phyloP scores from a whole-genome alignment of 2,113 vertebrate genomes.

The Acanthochromis polyacanthus region DNA sequence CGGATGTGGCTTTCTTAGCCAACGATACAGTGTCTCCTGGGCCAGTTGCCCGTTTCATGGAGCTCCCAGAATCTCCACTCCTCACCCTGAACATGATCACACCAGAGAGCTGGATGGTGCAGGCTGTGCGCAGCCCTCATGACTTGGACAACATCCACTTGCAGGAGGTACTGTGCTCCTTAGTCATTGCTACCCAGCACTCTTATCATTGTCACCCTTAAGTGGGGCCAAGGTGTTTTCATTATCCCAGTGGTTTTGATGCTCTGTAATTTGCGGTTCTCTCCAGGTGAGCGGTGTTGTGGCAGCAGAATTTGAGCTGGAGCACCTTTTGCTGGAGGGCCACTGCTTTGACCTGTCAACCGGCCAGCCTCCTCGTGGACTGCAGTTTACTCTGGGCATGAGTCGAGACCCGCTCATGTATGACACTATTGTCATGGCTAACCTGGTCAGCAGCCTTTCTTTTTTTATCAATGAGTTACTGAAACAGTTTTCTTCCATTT shows the following conservation, averaged over 20 bases:
- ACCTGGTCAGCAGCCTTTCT: slow-evolving; percentile 87
- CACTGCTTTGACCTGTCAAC: slow-evolving; percentile 93
- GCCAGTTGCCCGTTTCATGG: slow-evolving; percentile 91
- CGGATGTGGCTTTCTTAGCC: slow-evolving; percentile 87
- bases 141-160: slow-evolving; percentile 98
- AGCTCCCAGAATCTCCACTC: slow-evolving; percentile 92
- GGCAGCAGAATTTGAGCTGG: slow-evolving; percentile 93
- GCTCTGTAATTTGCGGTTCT: slow-evolving; percentile 22
- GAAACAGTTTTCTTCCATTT: background rate
- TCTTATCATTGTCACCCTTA: background rate
- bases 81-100: slow-evolving; percentile 97
- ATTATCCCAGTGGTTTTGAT: background rate
- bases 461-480: background rate
- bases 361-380: slow-evolving; percentile 91
- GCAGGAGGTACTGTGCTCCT: slow-evolving; percentile 87
- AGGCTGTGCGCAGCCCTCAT: slow-evolving; percentile 90
- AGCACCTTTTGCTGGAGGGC: slow-evolving; percentile 94
- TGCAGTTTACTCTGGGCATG: slow-evolving; percentile 96
- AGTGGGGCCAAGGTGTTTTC: background rate
- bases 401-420: slow-evolving; percentile 88
- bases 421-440: slow-evolving; percentile 98
- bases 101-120: slow-evolving; percentile 96
- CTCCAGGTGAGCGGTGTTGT: slow-evolving; percentile 87
- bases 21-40: slow-evolving; percentile 85
- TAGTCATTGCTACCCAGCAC: background rate